phyloP scores from a whole-genome alignment of 1,140 invertebrate species.

The Euschistus heros region DNA sequence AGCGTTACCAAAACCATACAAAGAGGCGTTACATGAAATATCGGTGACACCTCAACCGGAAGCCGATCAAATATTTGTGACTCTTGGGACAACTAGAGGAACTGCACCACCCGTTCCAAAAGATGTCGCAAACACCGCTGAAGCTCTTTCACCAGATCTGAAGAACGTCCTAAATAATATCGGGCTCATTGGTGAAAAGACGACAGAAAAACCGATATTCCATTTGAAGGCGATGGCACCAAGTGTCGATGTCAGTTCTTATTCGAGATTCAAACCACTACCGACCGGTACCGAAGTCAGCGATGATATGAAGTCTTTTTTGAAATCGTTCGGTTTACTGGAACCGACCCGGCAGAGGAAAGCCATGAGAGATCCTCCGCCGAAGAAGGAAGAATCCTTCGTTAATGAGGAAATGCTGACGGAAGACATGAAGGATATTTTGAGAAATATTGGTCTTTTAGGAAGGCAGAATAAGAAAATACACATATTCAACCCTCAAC shows the following conservation, averaged over 20 bases:
- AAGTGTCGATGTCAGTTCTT: slow-evolving; percentile 37
- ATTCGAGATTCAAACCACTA: slow-evolving; percentile 46
- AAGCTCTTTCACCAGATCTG: slow-evolving; percentile 38
- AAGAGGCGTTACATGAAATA: slow-evolving; percentile 6
- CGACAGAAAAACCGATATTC: slow-evolving; percentile 7
- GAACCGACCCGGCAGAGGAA: slow-evolving; percentile 25
- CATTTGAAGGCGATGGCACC: slow-evolving; percentile 21
- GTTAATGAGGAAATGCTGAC: slow-evolving; percentile 38
- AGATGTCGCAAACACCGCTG: slow-evolving; percentile 34
- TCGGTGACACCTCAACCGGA: background rate
- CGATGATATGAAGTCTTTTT: slow-evolving; percentile 44
- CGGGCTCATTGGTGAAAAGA: slow-evolving; percentile 32
- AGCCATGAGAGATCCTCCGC: slow-evolving; percentile 15
- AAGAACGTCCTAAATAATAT: slow-evolving; percentile 37
- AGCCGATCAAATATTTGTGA: background rate
- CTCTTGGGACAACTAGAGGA: slow-evolving; percentile 15
- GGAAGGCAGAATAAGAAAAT: slow-evolving; percentile 24
- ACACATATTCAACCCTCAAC: slow-evolving; percentile 40
- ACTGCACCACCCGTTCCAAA: slow-evolving; percentile 27
- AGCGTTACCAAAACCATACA: slow-evolving; percentile 1
- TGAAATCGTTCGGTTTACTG: slow-evolving; percentile 45
- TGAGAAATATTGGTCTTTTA: slow-evolving; percentile 39
- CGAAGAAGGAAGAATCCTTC: slow-evolving; percentile 4
- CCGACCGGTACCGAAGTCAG: slow-evolving; percentile 34
- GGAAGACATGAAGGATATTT: slow-evolving; percentile 39